Evolutionary conservation across 2,797 vertebrate genomes (phyloP).

Genomic region (Tapera naevia): DNA sequence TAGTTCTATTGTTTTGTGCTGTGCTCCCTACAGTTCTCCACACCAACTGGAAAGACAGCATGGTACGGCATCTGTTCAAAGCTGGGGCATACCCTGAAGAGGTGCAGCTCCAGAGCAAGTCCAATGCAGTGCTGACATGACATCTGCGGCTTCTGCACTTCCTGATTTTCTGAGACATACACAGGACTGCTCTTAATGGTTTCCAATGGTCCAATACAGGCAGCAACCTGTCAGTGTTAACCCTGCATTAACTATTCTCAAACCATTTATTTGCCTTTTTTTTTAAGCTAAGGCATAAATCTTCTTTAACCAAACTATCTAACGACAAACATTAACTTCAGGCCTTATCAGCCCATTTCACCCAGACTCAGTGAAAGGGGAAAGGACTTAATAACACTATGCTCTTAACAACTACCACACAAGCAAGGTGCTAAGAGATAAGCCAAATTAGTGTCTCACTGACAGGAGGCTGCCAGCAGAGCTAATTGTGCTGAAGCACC

Average conservation of each 20-base stretch:
- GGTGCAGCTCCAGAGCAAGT: not conserved
- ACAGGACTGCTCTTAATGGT: not conserved
- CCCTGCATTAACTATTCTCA: not conserved
- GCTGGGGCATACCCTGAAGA: not conserved
- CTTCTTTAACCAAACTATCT: not conserved
- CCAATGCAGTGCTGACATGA: accelerated
- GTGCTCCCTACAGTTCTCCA: not conserved
- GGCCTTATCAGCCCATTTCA: not conserved
- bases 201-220: not conserved
- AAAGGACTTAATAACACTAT: not conserved
- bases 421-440: not conserved
- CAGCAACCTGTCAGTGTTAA: not conserved
- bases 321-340: not conserved
- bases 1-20: not conserved
- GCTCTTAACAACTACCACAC: not conserved
- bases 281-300: not conserved
- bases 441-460: not conserved
- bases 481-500: not conserved
- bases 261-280: not conserved
- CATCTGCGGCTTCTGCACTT: not conserved
- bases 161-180: not conserved
- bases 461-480: not conserved
- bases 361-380: not conserved
- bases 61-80: not conserved
- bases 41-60: not conserved